phyloP scores from a whole-genome alignment of 2,113 vertebrate genomes.

The Phylloscopus trochiloides region DNA sequence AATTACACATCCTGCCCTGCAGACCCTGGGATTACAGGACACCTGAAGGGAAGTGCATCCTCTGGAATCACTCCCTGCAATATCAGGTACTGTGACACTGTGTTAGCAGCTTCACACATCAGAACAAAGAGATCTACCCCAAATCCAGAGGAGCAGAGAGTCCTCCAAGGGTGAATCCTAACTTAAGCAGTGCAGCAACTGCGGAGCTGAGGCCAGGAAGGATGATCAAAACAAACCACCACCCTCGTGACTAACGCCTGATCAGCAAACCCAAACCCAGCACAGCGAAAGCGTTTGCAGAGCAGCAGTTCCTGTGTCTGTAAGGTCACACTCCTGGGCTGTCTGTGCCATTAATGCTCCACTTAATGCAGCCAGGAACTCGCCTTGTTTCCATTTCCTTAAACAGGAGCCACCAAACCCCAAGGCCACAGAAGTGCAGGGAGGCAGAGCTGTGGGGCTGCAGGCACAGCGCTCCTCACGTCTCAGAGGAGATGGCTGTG shows the following conservation, averaged over 20 bases:
- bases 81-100: accelerated
- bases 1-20: neutral
- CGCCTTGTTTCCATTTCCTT: neutral
- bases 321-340: neutral
- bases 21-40: neutral
- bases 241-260: neutral
- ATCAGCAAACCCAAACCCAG: neutral
- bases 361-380: neutral
- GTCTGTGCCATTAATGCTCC: accelerated
- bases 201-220: neutral
- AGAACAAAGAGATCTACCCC: neutral
- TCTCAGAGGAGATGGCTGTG: neutral
- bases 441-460: neutral
- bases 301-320: neutral
- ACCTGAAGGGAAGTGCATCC: neutral
- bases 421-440: neutral
- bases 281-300: accelerated
- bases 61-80: neutral
- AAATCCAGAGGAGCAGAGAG: neutral
- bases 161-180: neutral
- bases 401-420: neutral
- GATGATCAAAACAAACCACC: neutral
- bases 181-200: neutral
- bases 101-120: neutral
- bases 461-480: neutral